Evolutionary conservation across 2,888 invertebrate species (phyloP).

Genomic region (Lycocerus yunnanus): DNA sequence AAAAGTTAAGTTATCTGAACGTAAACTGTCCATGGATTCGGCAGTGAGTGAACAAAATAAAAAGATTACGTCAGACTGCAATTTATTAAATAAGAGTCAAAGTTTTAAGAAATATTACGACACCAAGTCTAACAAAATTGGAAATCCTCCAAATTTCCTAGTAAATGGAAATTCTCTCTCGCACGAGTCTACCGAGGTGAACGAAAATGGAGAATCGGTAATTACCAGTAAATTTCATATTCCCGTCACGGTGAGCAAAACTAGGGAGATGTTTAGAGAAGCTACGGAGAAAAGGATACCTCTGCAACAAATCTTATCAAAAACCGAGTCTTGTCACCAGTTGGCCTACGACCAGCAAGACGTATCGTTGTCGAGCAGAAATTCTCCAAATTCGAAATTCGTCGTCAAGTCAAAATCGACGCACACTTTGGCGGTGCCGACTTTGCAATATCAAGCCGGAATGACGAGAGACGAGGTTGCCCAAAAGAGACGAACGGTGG

Average conservation of each 20-base stretch:
- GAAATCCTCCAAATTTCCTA: conserved; percentile 50
- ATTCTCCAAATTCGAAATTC: conserved; percentile 56
- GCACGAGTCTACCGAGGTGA: conserved; percentile 47
- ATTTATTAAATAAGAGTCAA: conserved; percentile 12
- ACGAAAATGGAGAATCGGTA: conserved; percentile 53
- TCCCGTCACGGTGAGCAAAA: conserved; percentile 43
- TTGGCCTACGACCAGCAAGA: conserved; percentile 57
- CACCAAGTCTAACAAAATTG: neutral
- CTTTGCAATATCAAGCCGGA: conserved; percentile 77
- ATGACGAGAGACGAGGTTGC: conserved; percentile 67
- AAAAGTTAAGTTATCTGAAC: conserved; percentile 9
- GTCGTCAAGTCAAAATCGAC: conserved; percentile 71
- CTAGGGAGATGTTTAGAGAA: neutral
- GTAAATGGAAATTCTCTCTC: conserved; percentile 40
- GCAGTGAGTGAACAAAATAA: conserved; percentile 4
- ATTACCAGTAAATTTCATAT: conserved; percentile 56
- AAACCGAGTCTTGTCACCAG: conserved; percentile 84
- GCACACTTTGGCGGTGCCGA: conserved; percentile 73
- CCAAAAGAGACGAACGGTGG: conserved; percentile 74
- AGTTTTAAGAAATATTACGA: conserved; percentile 15
- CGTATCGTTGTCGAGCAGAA: conserved; percentile 47
- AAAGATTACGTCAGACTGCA: neutral
- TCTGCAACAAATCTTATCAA: conserved; percentile 47
- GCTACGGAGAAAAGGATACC: conserved; percentile 8
- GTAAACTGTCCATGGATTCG: conserved; percentile 21